A percentile compares a stretch with the other conserved stretches of the same genome.
These are phyloP conservation scores for Nannoperca australis DNA, from an alignment of 2,797 vertebrate genomes.

Conservation along the genomic window DNA sequence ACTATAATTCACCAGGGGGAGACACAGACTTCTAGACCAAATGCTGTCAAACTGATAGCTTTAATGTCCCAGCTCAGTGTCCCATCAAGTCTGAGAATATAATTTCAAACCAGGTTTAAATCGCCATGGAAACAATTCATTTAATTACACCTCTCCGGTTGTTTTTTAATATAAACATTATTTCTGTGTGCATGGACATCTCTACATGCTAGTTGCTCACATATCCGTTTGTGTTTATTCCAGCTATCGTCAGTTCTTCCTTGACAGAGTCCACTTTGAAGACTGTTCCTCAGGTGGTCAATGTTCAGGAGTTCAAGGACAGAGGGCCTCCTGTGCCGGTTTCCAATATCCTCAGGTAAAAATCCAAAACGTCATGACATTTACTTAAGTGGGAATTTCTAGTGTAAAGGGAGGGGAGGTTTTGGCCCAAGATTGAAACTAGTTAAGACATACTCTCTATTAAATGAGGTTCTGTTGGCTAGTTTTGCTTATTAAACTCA, in stretches of 20 bases:
- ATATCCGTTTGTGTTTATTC: slow-evolving; percentile 40
- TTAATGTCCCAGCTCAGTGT: background rate
- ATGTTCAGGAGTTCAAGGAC: slow-evolving; percentile 91
- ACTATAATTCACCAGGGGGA: slow-evolving; percentile 73
- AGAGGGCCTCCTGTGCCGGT: slow-evolving; percentile 74
- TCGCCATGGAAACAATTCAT: background rate
- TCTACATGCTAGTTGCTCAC: background rate
- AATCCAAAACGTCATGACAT: background rate
- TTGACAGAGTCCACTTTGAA: slow-evolving; percentile 93
- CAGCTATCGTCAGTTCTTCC: slow-evolving; percentile 80
- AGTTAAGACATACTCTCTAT: background rate
- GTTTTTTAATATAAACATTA: background rate
- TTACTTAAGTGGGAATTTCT: background rate
- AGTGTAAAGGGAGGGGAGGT: background rate
- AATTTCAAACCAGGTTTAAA: slow-evolving; percentile 2
- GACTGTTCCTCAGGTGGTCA: slow-evolving; percentile 93
- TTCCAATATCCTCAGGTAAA: slow-evolving; percentile 86
- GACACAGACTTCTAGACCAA: slow-evolving; percentile 61
- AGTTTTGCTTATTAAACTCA: too few relatives aligned
- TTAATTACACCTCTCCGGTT: background rate
- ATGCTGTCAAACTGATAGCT: background rate
- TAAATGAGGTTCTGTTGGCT: background rate
- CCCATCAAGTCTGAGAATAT: background rate
- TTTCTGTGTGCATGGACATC: background rate
- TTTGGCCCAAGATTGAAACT: background rate